Base-by-base conservation (phyloP, 1,140 invertebrate species). In the Brachionus asplanchnoidis region DNA sequence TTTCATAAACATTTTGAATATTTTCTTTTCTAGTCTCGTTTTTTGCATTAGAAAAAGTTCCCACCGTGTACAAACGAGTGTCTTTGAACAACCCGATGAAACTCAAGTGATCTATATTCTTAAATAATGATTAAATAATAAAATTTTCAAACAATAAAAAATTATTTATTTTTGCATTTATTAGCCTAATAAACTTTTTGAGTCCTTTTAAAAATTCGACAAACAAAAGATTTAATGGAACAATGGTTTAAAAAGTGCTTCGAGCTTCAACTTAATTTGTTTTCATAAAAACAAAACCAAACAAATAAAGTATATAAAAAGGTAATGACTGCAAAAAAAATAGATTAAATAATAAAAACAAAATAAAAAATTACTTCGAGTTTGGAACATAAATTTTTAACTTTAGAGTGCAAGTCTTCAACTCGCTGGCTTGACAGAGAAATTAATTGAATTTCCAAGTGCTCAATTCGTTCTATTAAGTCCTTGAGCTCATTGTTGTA, bases 81-180 rank as follows among this genome's bases (percentile, higher is more conserved):
- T 77, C 44, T 50, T 77, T 77, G 26, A 77, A 77, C 32, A 77
- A 77, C n/a, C 73, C 73, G 3, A 77, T 50, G 28, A 77, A 77
- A 77, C 73, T 77, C 42, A 77, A 77, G 26, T 77, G 73, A 26
- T 77, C 73, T 32, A 77, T 26, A 50, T 77, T 77, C 73, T 77
- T 46, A 46, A 46, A 46, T 6, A 46, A 46, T 12, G 44, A 14
- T n/a, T n/a, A 65, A 28, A 28, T 40, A 75, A 40, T 11, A 75
- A 42, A 14, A 9, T 42, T 75, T 42, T 20, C 44, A 3, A 40
- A 8, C 2, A 65, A 65, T 12, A 28, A 7, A 36, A 36, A 36
- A 36, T 36, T 36, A 36, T 36, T 6, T 36, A n/a, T 32, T 36
- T 36, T 36, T 36, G 32, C 32, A 36, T 36, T 36, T 36, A 32